Evolutionary conservation across 1,140 invertebrate genomes (phyloP).

Genomic region (Ptiloglossa arizonensis): DNA sequence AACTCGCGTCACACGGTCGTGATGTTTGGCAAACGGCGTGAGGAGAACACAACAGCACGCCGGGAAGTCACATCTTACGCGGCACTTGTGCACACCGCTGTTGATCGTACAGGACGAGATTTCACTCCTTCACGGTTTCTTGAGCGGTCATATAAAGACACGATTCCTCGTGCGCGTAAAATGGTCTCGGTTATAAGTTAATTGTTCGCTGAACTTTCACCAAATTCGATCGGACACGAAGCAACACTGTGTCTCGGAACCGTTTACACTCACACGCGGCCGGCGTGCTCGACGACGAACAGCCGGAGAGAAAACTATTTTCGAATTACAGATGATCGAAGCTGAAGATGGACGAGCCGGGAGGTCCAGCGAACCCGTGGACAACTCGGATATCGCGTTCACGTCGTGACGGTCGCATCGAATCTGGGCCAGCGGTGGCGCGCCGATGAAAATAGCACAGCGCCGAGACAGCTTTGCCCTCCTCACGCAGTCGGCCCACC

Average conservation of each 20-base stretch:
- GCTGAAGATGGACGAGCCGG: background rate
- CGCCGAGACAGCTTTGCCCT: constrained; percentile 65
- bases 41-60: constrained; percentile 27
- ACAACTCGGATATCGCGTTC: constrained; percentile 17
- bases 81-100: constrained; percentile 15
- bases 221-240: background rate
- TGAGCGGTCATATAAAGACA: constrained; percentile 8
- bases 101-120: background rate
- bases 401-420: constrained; percentile 65
- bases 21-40: constrained; percentile 5
- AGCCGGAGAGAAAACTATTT: no score
- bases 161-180: background rate
- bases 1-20: constrained; percentile 7
- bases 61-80: constrained; percentile 59
- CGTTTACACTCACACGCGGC: background rate
- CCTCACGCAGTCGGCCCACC: constrained; percentile 3
- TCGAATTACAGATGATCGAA: background rate
- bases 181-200: no score
- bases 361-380: constrained; percentile 38
- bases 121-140: constrained; percentile 15
- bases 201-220: background rate
- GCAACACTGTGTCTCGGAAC: background rate
- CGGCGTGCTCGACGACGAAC: background rate
- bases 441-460: constrained; percentile 76
- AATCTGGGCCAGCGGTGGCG: constrained; percentile 76